phyloP scores from a whole-genome alignment of 2,797 vertebrate species.

The Brachyrhaphis roseni region DNA sequence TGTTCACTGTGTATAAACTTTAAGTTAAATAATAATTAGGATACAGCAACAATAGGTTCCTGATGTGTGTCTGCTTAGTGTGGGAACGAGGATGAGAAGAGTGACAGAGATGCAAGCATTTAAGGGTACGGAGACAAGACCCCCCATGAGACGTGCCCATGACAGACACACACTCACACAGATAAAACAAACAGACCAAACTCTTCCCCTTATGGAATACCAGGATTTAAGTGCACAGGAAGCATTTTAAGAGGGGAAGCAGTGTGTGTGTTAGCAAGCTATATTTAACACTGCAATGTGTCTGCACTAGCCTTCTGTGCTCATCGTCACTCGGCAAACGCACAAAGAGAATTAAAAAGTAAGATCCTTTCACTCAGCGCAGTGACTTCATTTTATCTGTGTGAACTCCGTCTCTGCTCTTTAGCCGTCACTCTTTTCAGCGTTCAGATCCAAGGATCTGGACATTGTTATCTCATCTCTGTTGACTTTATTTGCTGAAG shows the following conservation, averaged over 20 bases:
- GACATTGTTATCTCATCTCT: background rate
- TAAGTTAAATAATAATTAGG: background rate
- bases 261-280: slow-evolving; percentile 42
- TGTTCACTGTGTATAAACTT: too few relatives aligned
- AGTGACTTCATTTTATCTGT: slow-evolving; percentile 23
- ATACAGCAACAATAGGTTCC: background rate
- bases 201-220: slow-evolving; percentile 38
- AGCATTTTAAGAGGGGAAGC: slow-evolving; percentile 57
- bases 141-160: slow-evolving; percentile 37
- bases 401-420: slow-evolving; percentile 11
- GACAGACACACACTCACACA: slow-evolving; percentile 14
- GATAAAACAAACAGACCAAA: slow-evolving; percentile 47
- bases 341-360: slow-evolving; percentile 10
- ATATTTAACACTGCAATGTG: slow-evolving; percentile 43
- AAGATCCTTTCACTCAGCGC: slow-evolving; percentile 22
- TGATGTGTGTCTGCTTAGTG: slow-evolving; percentile 2
- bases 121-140: slow-evolving; percentile 32
- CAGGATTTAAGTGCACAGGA: slow-evolving; percentile 66
- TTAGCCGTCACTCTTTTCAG: slow-evolving; percentile 5
- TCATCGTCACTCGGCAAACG: slow-evolving; percentile 57
- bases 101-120: slow-evolving; percentile 35
- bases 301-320: slow-evolving; percentile 32
- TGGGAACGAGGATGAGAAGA: slow-evolving; percentile 37
- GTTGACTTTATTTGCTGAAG: background rate
- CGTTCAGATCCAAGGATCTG: slow-evolving; percentile 1